A percentile compares a stretch with the other conserved stretches of the same genome.
Conservation (phyloP, 2,113 vertebrate species). For the Rhynchopsitta pachyrhyncha region DNA sequence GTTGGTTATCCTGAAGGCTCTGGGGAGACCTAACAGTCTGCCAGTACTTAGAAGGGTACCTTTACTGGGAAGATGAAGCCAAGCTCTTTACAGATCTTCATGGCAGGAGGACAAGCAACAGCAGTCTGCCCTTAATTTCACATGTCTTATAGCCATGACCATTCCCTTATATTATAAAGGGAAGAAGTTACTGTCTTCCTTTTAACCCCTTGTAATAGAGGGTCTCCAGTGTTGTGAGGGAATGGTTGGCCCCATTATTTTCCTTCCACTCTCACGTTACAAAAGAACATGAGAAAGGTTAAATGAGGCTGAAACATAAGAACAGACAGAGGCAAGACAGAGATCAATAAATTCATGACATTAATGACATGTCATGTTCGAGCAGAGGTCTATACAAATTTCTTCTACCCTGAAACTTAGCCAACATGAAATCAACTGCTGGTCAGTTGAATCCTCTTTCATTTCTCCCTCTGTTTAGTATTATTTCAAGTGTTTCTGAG, state of each 20-base stretch:
- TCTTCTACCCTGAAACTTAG: background rate
- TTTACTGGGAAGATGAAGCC: background rate
- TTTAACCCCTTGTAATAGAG: background rate
- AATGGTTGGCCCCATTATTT: background rate
- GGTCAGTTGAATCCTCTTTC: background rate
- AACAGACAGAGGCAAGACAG: background rate
- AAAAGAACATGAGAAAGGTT: background rate
- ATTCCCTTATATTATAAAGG: background rate
- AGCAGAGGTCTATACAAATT: background rate
- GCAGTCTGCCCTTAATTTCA: background rate
- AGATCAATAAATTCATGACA: background rate
- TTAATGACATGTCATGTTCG: background rate
- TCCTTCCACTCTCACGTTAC: background rate
- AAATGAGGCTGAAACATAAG: background rate
- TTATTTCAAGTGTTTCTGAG: slow-evolving; percentile 3
- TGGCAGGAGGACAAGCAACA: background rate
- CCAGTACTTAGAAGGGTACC: background rate
- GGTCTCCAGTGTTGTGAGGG: background rate
- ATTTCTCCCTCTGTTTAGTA: background rate
- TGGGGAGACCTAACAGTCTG: background rate
- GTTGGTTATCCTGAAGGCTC: background rate
- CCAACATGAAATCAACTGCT: background rate
- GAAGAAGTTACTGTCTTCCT: background rate
- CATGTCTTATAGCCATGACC: background rate
- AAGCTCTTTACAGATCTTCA: background rate